Conservation (phyloP, 2,113 vertebrate genomes). For the Ptyas mucosa region DNA sequence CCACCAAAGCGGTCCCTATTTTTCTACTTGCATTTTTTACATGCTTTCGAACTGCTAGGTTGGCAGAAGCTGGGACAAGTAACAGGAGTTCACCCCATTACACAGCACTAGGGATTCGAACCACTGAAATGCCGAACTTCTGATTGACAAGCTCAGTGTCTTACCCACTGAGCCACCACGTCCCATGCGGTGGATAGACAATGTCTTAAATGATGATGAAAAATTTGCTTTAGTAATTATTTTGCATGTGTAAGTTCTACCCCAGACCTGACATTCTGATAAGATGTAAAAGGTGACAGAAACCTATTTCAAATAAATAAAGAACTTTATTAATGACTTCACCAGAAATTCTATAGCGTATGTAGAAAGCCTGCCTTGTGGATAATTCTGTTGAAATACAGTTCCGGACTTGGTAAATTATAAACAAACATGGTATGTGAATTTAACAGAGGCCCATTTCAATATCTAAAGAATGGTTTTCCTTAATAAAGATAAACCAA, state of each 20-base stretch:
- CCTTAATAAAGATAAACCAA: not conserved
- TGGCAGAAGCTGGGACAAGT: too few relatives aligned
- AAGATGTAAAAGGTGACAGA: not conserved
- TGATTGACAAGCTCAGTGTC: too few relatives aligned
- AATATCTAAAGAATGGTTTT: not conserved
- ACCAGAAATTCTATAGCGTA: not conserved
- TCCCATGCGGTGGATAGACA: too few relatives aligned
- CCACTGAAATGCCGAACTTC: too few relatives aligned
- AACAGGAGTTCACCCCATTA: too few relatives aligned
- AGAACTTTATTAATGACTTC: not conserved
- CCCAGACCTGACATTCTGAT: not conserved
- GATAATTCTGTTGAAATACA: not conserved
- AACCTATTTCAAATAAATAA: not conserved
- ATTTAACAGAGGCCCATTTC: not conserved
- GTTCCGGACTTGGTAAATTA: not conserved
- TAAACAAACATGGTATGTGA: not conserved
- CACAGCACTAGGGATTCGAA: too few relatives aligned
- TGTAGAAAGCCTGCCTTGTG: not conserved
- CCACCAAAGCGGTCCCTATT: too few relatives aligned
- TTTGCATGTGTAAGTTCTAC: not conserved
- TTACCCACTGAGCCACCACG: too few relatives aligned
- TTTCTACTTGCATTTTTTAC: too few relatives aligned
- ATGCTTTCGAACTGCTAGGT: too few relatives aligned
- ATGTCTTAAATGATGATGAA: too few relatives aligned
- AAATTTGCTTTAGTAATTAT: not conserved